phyloP scores from a whole-genome alignment of 35 echinoderm and acorn worm genomes.

The Heliocidaris erythrogramma region DNA sequence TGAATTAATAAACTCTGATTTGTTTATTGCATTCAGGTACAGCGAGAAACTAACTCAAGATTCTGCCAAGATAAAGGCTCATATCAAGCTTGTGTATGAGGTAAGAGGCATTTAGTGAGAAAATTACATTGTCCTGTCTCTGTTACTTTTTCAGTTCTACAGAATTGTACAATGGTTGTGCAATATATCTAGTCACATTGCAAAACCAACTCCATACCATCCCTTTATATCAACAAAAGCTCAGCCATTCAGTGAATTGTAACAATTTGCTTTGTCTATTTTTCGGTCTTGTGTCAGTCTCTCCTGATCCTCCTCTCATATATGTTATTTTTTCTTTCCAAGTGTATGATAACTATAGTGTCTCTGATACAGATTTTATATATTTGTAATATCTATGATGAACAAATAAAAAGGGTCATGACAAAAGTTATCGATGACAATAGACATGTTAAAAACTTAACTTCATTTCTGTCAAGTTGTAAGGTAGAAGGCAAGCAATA shows the following conservation, averaged over 20 bases:
- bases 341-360: background rate
- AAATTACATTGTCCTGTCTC: background rate
- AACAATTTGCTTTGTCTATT: background rate
- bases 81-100: conserved; percentile 96
- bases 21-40: conserved; percentile 33
- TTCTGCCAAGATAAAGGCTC: conserved; percentile 87
- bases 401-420: background rate
- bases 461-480: background rate
- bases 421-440: no score
- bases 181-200: background rate
- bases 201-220: background rate
- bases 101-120: conserved; percentile 40
- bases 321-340: background rate
- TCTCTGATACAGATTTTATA: no score
- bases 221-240: background rate
- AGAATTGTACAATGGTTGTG: background rate
- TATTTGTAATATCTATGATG: background rate
- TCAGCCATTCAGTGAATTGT: background rate
- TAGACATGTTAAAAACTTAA: background rate
- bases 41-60: conserved; percentile 84
- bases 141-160: background rate
- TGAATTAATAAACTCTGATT: background rate
- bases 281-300: background rate
- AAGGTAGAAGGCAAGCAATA: background rate
- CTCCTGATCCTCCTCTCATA: background rate